A percentile compares a stretch with the other conserved stretches of the same genome.
These are phyloP conservation scores for Potamarius usumacintae DNA, from an alignment of 2,113 vertebrate genomes.

Conservation along the genomic window DNA sequence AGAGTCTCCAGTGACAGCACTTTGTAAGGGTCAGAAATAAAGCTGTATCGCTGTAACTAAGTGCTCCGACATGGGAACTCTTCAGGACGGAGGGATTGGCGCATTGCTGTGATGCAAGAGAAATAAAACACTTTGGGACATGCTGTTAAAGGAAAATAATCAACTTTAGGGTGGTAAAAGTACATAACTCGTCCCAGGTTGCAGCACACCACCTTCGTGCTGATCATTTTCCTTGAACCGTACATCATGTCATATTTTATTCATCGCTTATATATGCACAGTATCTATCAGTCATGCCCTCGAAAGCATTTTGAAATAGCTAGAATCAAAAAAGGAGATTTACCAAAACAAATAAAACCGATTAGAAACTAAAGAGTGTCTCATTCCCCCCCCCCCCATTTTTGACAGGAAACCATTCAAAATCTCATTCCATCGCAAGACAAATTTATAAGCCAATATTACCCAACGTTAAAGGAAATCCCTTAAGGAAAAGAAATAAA, in stretches of 20 bases:
- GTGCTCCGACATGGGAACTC: background rate
- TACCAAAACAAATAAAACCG: background rate
- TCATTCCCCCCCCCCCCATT: background rate
- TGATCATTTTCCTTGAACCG: background rate
- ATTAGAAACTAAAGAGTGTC: background rate
- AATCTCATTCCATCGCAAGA: constrained; percentile 23
- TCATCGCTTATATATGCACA: background rate
- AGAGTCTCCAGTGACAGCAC: background rate
- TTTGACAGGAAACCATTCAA: background rate
- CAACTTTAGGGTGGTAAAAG: background rate
- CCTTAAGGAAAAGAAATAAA: constrained; percentile 32
- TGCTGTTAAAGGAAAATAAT: background rate
- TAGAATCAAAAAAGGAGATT: background rate
- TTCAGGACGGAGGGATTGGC: background rate
- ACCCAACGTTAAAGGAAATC: constrained; percentile 11
- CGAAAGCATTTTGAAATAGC: background rate
- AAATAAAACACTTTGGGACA: background rate
- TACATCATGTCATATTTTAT: background rate
- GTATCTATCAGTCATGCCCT: background rate
- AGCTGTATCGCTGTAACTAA: background rate
- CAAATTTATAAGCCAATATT: constrained; percentile 27
- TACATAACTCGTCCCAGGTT: background rate
- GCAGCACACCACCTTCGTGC: background rate
- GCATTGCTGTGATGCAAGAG: background rate
- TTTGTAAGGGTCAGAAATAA: background rate